phyloP scores from a whole-genome alignment of 2,888 invertebrate genomes.

The Patella caerulea region DNA sequence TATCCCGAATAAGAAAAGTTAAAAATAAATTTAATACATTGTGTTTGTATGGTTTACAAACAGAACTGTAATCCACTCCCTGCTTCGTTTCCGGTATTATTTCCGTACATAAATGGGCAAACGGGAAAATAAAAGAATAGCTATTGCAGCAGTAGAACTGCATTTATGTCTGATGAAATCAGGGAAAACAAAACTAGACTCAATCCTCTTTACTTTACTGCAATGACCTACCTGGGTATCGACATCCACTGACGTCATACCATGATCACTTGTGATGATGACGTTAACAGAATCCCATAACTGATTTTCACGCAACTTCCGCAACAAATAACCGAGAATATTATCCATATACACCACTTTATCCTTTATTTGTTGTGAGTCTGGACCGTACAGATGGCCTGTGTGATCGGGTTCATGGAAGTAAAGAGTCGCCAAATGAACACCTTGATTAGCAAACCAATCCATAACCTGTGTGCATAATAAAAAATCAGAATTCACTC shows the following conservation, averaged over 20 bases:
- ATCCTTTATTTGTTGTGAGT: constrained; percentile 39
- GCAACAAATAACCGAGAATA: background rate
- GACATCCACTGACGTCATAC: constrained; percentile 55
- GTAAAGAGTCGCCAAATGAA: constrained; percentile 54
- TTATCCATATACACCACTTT: constrained; percentile 53
- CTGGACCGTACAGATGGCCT: constrained; percentile 58
- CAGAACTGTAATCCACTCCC: no score
- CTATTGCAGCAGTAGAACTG: no score
- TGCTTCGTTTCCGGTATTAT: no score
- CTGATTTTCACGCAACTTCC: background rate
- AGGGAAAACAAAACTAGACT: no score
- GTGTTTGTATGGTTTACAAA: no score
- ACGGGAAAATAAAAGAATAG: no score
- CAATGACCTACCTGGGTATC: constrained; percentile 41
- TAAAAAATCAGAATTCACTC: no score
- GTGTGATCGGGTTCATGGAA: constrained; percentile 59
- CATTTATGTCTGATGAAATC: no score
- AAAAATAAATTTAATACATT: no score
- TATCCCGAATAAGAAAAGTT: no score
- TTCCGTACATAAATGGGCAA: no score
- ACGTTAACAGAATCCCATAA: constrained; percentile 51
- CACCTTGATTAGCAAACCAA: constrained; percentile 50
- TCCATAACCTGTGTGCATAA: constrained; percentile 63
- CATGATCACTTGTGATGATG: constrained; percentile 64
- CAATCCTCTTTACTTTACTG: background rate